Evolutionary conservation across 53 echinoderm and acorn worm species (phyloP).

Genomic region (Crossaster papposus): DNA sequence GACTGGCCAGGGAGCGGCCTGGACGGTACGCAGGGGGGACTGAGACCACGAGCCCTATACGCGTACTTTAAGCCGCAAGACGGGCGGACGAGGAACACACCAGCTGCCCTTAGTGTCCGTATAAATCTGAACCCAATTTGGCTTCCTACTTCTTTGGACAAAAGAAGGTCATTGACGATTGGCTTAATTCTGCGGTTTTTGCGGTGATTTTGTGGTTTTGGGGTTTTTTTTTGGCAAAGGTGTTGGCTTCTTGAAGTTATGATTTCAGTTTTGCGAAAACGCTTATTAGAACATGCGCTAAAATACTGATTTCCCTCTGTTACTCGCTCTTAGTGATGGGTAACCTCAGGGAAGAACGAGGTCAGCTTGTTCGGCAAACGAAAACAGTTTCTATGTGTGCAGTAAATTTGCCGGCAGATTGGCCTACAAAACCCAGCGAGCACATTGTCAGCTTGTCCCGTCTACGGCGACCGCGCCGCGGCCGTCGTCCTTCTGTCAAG

Average conservation of each 20-base stretch:
- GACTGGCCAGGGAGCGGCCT: neutral
- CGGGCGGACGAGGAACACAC: neutral
- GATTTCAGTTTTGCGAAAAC: no score
- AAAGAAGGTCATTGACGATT: neutral
- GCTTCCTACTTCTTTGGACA: neutral
- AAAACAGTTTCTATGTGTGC: neutral
- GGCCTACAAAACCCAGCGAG: neutral
- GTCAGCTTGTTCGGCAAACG: neutral
- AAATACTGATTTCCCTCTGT: no score
- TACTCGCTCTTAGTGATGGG: no score
- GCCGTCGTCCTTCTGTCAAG: conserved; percentile 1
- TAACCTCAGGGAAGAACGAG: no score
- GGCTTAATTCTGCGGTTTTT: neutral
- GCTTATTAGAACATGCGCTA: no score
- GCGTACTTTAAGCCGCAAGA: conserved; percentile 18
- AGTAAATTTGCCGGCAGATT: neutral
- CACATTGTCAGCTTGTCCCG: neutral
- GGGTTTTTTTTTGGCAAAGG: no score
- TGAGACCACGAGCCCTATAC: neutral
- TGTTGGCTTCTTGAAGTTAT: no score
- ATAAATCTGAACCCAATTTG: neutral
- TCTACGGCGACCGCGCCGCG: neutral
- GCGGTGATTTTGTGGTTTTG: no score
- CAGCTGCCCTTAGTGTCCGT: neutral
- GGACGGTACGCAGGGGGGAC: neutral